Percentiles rank a stretch among this genome's conserved stretches.
Evolutionary conservation across 2,113 vertebrate genomes (phyloP).

Genomic region (Lonchura striata): DNA sequence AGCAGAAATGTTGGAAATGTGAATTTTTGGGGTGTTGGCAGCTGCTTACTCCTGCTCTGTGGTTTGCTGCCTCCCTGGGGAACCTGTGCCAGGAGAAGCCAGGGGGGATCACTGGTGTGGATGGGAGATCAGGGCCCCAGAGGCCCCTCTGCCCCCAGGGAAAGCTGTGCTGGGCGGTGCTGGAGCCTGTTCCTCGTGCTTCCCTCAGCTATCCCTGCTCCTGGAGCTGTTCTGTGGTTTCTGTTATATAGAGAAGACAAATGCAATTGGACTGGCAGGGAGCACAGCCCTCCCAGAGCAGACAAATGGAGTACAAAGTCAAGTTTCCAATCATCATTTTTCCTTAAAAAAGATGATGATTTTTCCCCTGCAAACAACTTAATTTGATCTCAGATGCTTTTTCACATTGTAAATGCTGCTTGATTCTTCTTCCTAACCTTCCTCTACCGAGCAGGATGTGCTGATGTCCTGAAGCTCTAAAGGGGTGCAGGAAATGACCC

Average conservation of each 20-base stretch:
- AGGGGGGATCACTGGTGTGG: not conserved
- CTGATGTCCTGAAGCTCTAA: not conserved
- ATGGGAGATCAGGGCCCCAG: not conserved
- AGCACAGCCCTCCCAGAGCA: not conserved
- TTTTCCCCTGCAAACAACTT: not conserved
- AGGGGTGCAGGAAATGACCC: not conserved
- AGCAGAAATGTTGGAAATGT: not conserved
- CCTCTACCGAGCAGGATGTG: rapidly evolving
- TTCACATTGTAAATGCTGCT: not conserved
- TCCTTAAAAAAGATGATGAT: not conserved
- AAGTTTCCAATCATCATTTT: not conserved
- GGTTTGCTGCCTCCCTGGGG: not conserved
- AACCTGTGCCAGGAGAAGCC: rapidly evolving
- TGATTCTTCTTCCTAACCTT: not conserved
- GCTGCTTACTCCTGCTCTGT: not conserved
- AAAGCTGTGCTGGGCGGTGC: not conserved
- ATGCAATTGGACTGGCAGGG: not conserved
- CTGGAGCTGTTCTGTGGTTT: not conserved
- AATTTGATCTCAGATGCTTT: not conserved
- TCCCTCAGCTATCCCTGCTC: not conserved
- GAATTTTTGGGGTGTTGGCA: not conserved
- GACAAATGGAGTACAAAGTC: not conserved
- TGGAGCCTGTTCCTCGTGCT: rapidly evolving
- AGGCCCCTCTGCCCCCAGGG: not conserved
- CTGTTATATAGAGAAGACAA: not conserved